A percentile compares a stretch with the other conserved stretches of the same genome.
Conservation (phyloP, 2,113 vertebrate genomes). For the Falco punctatus region DNA sequence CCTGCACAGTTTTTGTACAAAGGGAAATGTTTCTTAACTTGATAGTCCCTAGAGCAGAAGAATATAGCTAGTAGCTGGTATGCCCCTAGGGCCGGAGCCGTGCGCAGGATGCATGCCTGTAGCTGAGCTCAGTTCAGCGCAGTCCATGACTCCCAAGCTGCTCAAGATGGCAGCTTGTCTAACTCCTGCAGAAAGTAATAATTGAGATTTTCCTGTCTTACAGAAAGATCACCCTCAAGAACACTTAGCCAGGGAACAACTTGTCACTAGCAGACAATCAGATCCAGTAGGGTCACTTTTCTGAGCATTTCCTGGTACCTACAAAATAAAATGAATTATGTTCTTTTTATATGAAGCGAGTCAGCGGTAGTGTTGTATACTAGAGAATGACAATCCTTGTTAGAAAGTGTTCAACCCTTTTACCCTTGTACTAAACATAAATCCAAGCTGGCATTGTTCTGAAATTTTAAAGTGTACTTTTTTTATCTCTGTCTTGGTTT, state of each 20-base stretch:
- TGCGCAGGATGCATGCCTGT: neutral
- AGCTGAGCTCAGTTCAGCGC: neutral
- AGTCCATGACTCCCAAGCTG: neutral
- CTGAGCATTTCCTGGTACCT: neutral
- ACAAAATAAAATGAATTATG: neutral
- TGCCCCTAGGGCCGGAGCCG: neutral
- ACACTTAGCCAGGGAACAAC: neutral
- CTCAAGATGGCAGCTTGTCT: neutral
- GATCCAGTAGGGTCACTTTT: neutral
- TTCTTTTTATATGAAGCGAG: neutral
- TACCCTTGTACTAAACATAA: neutral
- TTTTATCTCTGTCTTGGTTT: neutral
- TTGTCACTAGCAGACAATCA: neutral
- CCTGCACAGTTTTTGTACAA: neutral
- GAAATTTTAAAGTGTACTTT: neutral
- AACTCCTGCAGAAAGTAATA: neutral
- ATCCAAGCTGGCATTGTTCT: neutral
- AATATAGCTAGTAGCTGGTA: neutral
- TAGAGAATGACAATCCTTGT: neutral
- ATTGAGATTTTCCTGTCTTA: neutral
- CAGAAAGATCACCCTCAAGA: neutral
- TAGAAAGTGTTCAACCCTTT: neutral
- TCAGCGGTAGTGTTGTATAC: neutral
- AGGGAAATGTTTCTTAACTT: neutral
- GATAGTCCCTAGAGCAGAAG: neutral